Conservation (phyloP, 2,888 invertebrate species). For the Congeria kusceri region DNA sequence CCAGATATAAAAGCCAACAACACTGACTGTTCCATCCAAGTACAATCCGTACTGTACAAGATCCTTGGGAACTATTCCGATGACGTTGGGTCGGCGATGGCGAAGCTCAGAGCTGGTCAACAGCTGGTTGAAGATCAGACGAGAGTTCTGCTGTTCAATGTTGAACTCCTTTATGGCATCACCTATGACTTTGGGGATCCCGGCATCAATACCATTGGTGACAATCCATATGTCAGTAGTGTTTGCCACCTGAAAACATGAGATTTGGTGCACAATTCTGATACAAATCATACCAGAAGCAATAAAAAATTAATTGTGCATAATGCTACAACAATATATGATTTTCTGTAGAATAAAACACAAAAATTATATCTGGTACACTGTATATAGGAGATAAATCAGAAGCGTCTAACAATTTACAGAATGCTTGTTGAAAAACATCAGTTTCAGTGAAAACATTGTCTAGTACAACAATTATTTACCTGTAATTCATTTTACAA, state of each 20-base stretch:
- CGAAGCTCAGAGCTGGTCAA: conserved; percentile 52
- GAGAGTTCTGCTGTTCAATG: conserved; percentile 68
- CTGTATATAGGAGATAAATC: too few species aligned
- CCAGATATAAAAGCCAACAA: neutral
- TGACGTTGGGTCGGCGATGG: conserved; percentile 74
- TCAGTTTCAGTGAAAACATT: too few species aligned
- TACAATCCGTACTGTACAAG: conserved; percentile 67
- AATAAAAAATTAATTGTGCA: too few species aligned
- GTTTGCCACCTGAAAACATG: conserved; percentile 80
- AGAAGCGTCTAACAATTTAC: too few species aligned
- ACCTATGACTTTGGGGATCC: conserved; percentile 82
- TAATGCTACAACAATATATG: too few species aligned
- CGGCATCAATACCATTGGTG: conserved; percentile 82
- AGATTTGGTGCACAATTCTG: too few species aligned
- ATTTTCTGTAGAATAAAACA: too few species aligned
- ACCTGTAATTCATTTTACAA: too few species aligned
- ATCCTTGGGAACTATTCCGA: conserved; percentile 79
- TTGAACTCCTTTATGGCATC: conserved; percentile 83
- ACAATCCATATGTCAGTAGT: conserved; percentile 84
- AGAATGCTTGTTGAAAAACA: too few species aligned
- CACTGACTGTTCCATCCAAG: conserved; percentile 71
- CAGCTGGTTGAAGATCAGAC: conserved; percentile 48
- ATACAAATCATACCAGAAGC: too few species aligned
- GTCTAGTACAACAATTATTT: too few species aligned
- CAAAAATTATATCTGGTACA: too few species aligned